A percentile compares a stretch with the other conserved stretches of the same genome.
These are phyloP conservation scores for Plectropomus leopardus DNA, from an alignment of 2,113 vertebrate species.

Conservation along the genomic window DNA sequence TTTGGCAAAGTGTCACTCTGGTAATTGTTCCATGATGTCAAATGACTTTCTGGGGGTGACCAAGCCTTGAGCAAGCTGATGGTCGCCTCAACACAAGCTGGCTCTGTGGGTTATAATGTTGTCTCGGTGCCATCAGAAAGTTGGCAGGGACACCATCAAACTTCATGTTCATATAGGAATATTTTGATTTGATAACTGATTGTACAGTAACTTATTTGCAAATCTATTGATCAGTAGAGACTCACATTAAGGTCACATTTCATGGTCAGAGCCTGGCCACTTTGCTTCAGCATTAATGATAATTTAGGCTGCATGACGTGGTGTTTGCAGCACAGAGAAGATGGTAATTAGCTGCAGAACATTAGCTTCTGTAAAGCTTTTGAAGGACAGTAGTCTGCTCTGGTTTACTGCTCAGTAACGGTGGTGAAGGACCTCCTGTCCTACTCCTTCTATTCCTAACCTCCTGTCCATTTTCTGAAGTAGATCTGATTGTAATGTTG, in stretches of 20 bases:
- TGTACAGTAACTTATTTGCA: background rate
- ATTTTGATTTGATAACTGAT: background rate
- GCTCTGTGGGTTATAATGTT: background rate
- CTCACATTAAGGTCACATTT: background rate
- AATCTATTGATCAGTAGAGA: background rate
- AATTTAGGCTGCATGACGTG: background rate
- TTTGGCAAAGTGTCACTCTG: background rate
- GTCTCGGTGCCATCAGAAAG: background rate
- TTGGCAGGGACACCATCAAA: background rate
- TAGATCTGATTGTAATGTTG: background rate
- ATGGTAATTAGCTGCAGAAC: constrained; percentile 12
- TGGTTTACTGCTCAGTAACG: constrained; percentile 7
- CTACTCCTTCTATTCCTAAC: background rate
- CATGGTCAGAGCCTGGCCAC: background rate
- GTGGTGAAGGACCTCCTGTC: background rate
- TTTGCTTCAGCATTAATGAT: constrained; percentile 6
- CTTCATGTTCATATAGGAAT: background rate
- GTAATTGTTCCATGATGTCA: background rate
- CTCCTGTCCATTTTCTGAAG: background rate
- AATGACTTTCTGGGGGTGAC: background rate
- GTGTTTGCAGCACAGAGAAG: background rate
- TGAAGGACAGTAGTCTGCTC: background rate
- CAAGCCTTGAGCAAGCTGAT: background rate
- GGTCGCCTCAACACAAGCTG: background rate
- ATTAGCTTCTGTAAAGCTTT: constrained; percentile 7